Evolutionary conservation across 1,140 invertebrate genomes (phyloP), one percentile per base, ranked within the genome.

Genomic region (Doryteuthis pealeii): DNA sequence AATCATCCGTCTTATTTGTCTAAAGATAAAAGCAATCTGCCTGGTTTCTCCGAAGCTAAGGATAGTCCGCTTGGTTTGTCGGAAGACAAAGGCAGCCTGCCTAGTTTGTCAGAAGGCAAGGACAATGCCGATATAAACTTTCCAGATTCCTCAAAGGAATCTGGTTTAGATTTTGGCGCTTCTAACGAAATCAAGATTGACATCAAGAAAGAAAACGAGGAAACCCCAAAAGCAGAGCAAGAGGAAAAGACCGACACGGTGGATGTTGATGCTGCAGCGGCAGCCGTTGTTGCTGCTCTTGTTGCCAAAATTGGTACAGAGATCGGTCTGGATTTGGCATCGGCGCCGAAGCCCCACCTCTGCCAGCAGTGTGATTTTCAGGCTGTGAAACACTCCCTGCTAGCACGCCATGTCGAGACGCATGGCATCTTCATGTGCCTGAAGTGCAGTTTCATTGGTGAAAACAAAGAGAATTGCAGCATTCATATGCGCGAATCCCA

Each of bases 401-500:
- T 85, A 22, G 80, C 77, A 58, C 76, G 79, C 30, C 83, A 85
- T 73, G 70, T 83, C 72, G 73, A 80, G 58, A 81, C 79, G 49
- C 83, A 85, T 74, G 78, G 79, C 54, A 77, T 83, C 43, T 81
- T 72, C 68, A 80, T 81, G 72, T 85, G 83, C 76, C 76, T 80
- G n/a, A 77, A 80, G 71, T 85, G 83, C 72, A 77, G 71, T 30
- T 83, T 83, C 74, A 73, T 79, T 68, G 78, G 76, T 69, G 78
- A 79, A 30, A 77, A 76, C 35, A 75, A 79, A 66, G 77, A 78
- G n/a, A 75, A 73, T n/a, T 76, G 81, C 35, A 77, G 77, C 43
- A 77, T 82, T 22, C 83, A 85, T 73, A 69, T 79, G 26, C 66
- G 70, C n/a, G 73, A 79, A 58, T 75, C 75, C 35, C 83, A 85